phyloP scores from a whole-genome alignment of 2,888 invertebrate genomes.

The Suillia variegata region DNA sequence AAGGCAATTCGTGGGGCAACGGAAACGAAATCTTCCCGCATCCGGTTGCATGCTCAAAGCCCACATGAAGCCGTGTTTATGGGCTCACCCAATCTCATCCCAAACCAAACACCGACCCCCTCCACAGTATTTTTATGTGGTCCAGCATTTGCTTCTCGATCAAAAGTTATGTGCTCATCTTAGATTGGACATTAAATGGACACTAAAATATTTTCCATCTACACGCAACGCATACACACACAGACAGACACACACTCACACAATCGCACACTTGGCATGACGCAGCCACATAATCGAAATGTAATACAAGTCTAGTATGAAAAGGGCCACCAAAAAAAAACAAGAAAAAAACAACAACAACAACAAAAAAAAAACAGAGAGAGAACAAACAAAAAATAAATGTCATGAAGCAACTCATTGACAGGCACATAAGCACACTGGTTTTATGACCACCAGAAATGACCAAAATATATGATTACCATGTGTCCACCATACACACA shows the following conservation, averaged over 20 bases:
- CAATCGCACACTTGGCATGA: neutral
- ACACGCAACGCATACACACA: slow-evolving; percentile 42
- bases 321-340: slow-evolving; percentile 9
- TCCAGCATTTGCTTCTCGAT: slow-evolving; percentile 52
- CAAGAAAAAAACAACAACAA: slow-evolving; percentile 54
- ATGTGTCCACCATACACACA: slow-evolving; percentile 54
- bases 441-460: slow-evolving; percentile 59
- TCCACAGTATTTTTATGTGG: slow-evolving; percentile 27
- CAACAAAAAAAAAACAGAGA: too few relatives aligned
- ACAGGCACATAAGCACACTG: slow-evolving; percentile 60
- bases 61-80: neutral
- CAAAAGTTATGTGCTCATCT: slow-evolving; percentile 60
- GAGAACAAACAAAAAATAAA: slow-evolving; percentile 44
- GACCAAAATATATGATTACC: slow-evolving; percentile 60
- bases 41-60: slow-evolving; percentile 25
- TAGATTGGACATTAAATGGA: slow-evolving; percentile 58
- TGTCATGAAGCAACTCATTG: slow-evolving; percentile 59
- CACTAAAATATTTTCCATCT: slow-evolving; percentile 58
- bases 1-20: slow-evolving; percentile 11
- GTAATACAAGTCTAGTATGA: slow-evolving; percentile 25
- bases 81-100: neutral
- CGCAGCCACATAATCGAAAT: slow-evolving; percentile 30
- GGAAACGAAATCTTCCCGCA: slow-evolving; percentile 28
- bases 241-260: neutral
- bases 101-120: neutral